Evolutionary conservation across 2,797 vertebrate species (phyloP).

Genomic region (Spinus pinus): DNA sequence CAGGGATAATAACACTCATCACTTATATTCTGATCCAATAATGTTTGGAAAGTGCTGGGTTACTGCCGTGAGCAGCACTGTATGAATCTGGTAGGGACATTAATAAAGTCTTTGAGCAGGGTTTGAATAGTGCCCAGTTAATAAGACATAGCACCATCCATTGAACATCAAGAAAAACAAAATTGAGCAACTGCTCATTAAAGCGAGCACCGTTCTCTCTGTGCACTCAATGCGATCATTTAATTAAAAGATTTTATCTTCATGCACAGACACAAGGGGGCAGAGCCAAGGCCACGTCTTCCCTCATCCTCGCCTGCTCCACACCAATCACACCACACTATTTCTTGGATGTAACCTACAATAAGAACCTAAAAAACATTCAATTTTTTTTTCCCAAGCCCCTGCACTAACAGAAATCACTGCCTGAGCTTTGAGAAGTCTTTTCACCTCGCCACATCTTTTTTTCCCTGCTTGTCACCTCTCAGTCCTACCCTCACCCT

Average conservation of each 20-base stretch:
- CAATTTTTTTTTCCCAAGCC: accelerated
- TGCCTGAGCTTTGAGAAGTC: not conserved
- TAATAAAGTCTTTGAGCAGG: constrained; percentile 6
- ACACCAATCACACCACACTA: not conserved
- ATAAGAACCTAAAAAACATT: not conserved
- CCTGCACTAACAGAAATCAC: not conserved
- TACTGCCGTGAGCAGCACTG: accelerated
- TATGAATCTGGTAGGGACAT: not conserved
- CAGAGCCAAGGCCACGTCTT: constrained; percentile 11
- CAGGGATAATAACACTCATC: not conserved
- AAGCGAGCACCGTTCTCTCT: constrained; percentile 45
- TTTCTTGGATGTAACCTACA: not conserved
- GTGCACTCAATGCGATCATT: constrained; percentile 52
- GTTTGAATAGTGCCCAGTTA: not conserved
- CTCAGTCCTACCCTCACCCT: not conserved
- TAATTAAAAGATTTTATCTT: constrained; percentile 65
- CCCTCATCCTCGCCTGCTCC: not conserved
- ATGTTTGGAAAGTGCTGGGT: not conserved
- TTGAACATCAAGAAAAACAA: constrained; percentile 4
- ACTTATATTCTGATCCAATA: not conserved
- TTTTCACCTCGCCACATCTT: not conserved
- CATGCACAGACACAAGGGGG: constrained; percentile 43
- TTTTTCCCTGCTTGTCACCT: not conserved
- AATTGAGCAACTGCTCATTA: constrained; percentile 68
- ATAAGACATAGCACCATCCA: not conserved